Base-by-base conservation (phyloP, 2,888 invertebrate genomes). In the Drosophila limbata region DNA sequence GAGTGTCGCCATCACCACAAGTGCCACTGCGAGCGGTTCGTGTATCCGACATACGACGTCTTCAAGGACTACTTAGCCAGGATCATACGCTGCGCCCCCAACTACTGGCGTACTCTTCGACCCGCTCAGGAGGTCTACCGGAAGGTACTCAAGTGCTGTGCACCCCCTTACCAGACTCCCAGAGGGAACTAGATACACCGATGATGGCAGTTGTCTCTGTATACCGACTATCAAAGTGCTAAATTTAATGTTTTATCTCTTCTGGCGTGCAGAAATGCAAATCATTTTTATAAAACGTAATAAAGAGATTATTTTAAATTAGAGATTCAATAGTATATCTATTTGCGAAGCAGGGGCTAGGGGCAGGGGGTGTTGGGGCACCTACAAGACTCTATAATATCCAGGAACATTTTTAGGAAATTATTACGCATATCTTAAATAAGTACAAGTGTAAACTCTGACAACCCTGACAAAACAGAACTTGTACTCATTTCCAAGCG, bases 31-130 rank as follows among this genome's bases (percentile, higher is more conserved):
- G 56, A 69, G 15, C 59, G 56, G 10, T 82, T 82, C n/a, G 13
- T 75, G 1, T 82, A 87, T 55, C 88, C 85, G 1, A 84, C 82
- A 5, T 87, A 81, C 21, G 85, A 84, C 15, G 85, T 65, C 1
- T 82, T 88, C 69, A 88, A 87, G 52, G 64, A 67, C 19, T 84
- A 82, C 35, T 48, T 88, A 47, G 66, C 76, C 5, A 64, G 72
- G 13, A 79, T 82, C 4, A 81, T 78, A 5, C 45, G 75, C n/a
- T 68, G 67, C 11, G 62, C 88, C 0, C 82, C 85, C 28, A 75
- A 78, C 19, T 87, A 87, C 33, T 81, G 81, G 84, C 74, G 61
- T 6, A 74, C 69, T 2, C 74, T 87, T 6, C 81, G 87, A 0
- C 81, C 81, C 5, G 69, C 87, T 15, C 79, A 87, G 57, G 74